A percentile compares a stretch with the other conserved stretches of the same genome.
Evolutionary conservation across 1,140 invertebrate genomes (phyloP).

Genomic region (Macrobrachium rosenbergii): DNA sequence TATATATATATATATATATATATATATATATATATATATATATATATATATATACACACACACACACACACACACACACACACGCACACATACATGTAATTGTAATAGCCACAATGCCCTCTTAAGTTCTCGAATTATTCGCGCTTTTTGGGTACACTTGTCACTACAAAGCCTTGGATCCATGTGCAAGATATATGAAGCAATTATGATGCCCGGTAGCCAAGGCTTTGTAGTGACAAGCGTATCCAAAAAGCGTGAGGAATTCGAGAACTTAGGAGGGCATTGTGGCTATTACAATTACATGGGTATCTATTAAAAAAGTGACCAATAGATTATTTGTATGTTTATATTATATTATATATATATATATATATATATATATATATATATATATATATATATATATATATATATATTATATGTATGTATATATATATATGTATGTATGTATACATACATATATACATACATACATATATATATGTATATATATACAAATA

Average conservation of each 20-base stretch:
- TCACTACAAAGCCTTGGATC: background rate
- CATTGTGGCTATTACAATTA: too few relatives aligned
- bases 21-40: constrained; percentile 5
- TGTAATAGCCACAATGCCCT: too few relatives aligned
- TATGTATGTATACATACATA: background rate
- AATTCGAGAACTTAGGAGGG: too few relatives aligned
- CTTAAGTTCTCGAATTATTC: too few relatives aligned
- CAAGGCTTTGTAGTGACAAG: too few relatives aligned
- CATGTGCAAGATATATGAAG: background rate
- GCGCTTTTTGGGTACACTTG: background rate
- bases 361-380: constrained; percentile 6
- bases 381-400: background rate
- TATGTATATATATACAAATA: background rate
- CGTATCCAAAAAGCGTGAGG: too few relatives aligned
- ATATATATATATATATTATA: background rate
- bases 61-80: background rate
- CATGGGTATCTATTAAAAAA: too few relatives aligned
- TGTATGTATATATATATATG: background rate
- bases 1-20: background rate
- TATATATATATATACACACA: background rate
- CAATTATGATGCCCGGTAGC: too few relatives aligned
- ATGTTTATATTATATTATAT: background rate
- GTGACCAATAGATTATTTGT: background rate
- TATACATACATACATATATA: background rate
- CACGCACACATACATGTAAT: background rate